A percentile compares a stretch with the other conserved stretches of the same genome.
phyloP scores from a whole-genome alignment of 35 echinoderm and acorn worm genomes.

The Amphiura filiformis region DNA sequence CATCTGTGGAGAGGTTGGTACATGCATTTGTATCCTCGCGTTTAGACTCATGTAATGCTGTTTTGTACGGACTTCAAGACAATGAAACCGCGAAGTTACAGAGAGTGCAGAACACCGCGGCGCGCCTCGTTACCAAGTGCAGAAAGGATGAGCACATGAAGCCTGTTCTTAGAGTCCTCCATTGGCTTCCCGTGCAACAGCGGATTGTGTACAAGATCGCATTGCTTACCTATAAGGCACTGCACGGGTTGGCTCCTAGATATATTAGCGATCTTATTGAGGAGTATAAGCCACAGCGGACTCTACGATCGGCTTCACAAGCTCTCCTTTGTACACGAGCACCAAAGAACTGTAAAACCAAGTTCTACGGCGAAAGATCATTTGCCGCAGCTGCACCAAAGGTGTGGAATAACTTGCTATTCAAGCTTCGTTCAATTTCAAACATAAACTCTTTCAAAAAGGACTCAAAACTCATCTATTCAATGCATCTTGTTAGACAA shows the following conservation, averaged over 20 bases:
- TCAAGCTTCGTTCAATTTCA: too few species aligned
- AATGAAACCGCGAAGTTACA: neutral
- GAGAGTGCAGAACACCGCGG: neutral
- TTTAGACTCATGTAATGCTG: neutral
- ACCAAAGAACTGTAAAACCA: too few species aligned
- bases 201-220: neutral
- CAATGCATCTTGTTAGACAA: too few species aligned
- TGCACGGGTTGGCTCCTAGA: neutral
- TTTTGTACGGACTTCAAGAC: neutral
- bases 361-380: too few species aligned
- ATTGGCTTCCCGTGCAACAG: slow-evolving; percentile 1
- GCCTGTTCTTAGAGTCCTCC: neutral
- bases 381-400: too few species aligned
- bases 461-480: too few species aligned
- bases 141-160: neutral
- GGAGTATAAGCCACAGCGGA: neutral
- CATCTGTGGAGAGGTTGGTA: neutral
- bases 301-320: neutral
- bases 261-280: neutral
- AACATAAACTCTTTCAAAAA: too few species aligned
- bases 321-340: too few species aligned
- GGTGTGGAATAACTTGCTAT: too few species aligned
- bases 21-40: neutral
- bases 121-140: neutral
- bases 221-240: neutral